phyloP scores from a whole-genome alignment of 2,797 vertebrate species.

The Babyrousa celebensis region DNA sequence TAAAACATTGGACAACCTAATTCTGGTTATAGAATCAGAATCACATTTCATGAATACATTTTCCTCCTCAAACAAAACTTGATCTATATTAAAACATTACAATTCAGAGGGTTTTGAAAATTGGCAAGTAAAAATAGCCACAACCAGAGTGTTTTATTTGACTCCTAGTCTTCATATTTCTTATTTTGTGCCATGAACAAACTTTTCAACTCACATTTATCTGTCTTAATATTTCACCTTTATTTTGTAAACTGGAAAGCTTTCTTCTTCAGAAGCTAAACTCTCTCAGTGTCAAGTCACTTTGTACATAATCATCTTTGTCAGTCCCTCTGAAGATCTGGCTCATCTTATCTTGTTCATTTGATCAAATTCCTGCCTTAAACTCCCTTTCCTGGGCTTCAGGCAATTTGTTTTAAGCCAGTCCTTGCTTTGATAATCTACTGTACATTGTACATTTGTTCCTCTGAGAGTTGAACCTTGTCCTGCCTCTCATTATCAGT shows the following conservation, averaged over 20 bases:
- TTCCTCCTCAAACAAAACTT: slow-evolving; percentile 7
- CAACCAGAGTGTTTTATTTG: not conserved
- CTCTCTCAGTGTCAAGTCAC: not conserved
- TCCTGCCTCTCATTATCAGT: no score
- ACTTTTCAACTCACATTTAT: not conserved
- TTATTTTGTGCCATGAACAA: not conserved
- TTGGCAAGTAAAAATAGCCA: not conserved
- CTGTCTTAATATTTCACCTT: not conserved
- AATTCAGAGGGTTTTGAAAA: slow-evolving; percentile 67
- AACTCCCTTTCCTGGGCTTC: not conserved
- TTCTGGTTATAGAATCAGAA: not conserved
- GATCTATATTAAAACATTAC: slow-evolving; percentile 56
- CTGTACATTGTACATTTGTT: not conserved
- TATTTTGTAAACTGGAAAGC: not conserved
- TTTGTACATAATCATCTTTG: not conserved
- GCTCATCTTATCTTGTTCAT: not conserved
- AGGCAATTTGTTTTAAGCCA: not conserved
- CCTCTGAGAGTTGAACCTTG: not conserved
- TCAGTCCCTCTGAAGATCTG: not conserved
- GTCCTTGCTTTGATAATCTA: not conserved
- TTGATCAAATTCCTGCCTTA: not conserved
- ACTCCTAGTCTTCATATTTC: not conserved
- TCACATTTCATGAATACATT: slow-evolving; percentile 20
- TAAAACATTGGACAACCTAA: slow-evolving; percentile 45
- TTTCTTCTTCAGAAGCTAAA: not conserved